Percentiles rank a stretch among this genome's conserved stretches.
Conservation (phyloP, 1,140 invertebrate species). For the Cyclina sinensis region DNA sequence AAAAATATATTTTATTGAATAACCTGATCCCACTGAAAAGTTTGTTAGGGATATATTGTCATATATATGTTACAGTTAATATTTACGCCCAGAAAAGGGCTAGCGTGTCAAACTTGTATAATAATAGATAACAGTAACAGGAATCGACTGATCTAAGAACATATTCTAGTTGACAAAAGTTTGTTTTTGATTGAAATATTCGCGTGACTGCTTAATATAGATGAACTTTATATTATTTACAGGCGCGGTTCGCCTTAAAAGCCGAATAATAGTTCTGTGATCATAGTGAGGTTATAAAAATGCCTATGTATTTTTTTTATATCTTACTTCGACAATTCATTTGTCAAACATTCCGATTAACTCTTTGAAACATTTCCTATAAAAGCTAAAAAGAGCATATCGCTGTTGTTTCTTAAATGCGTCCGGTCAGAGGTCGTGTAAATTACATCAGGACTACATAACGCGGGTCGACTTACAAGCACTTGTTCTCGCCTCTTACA, state of each 20-base stretch:
- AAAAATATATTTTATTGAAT: slow-evolving; percentile 17
- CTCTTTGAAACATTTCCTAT: neutral
- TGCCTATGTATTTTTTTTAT: no score
- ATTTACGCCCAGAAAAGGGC: neutral
- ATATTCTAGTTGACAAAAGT: no score
- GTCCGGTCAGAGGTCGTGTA: neutral
- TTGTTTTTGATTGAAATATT: no score
- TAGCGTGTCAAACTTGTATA: neutral
- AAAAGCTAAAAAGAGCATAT: neutral
- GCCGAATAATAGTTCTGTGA: no score
- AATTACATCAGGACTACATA: neutral
- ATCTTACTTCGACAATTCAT: no score
- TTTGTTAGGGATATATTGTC: neutral
- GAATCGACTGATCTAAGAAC: no score
- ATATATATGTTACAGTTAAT: neutral
- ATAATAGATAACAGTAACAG: no score
- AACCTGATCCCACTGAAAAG: neutral
- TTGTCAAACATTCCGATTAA: no score
- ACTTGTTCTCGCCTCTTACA: neutral
- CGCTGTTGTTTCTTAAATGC: neutral
- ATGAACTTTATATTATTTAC: no score
- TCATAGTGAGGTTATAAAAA: no score
- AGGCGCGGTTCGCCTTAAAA: no score
- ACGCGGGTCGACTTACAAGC: neutral
- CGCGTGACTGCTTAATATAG: no score